Base-by-base conservation (phyloP, 53 echinoderm and acorn worm species). In the Paelopatides confundens region DNA sequence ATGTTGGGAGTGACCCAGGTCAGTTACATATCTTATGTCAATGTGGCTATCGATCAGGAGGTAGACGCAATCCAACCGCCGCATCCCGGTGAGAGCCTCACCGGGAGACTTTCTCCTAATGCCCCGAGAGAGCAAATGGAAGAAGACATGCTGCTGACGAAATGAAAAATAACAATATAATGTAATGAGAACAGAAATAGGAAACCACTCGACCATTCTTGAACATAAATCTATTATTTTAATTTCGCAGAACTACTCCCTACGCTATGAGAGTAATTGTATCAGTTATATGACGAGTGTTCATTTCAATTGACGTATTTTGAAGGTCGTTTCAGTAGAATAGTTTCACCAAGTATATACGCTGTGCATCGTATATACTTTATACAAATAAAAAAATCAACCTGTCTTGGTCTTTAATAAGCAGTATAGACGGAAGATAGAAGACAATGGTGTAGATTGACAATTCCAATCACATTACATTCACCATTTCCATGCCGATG, bases 1-100 rank as follows among this genome's bases (percentile, higher is more conserved):
- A 35, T 35, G 7, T 21, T 37, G 17, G 17, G 39, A 71, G 7
- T 43, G 35, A 34, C 23, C 39, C 37, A 36, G 37, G 38, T 71
- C 71, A 71, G 71, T 71, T 71, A 37, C 71, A 71, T 71, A 38
- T 37, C 37, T 37, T 21, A 71, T 71, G 71, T 71, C 71, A 43
- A 17, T 15, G n/a, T 37, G 71, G 23, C 9, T 40, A 26, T 38
- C 37, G 38, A 36, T 34, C 38, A 26, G 37, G n/a, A 38, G 71
- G 38, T 71, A 37, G 10, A 4, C 5, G 38, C 71, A 71, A 36
- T 37, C 38, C 38, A 69, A 69, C 69, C 69, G 35, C 32, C 30
- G 69, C 69, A 35, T 69, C 69, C 69, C 38, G 69, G 27, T 10
- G 69, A 69, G 69, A 69, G 71, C 43, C 71, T 37, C 67, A n/a